Conservation (phyloP, 2,888 invertebrate species). For the Listrodromus nycthemerus region DNA sequence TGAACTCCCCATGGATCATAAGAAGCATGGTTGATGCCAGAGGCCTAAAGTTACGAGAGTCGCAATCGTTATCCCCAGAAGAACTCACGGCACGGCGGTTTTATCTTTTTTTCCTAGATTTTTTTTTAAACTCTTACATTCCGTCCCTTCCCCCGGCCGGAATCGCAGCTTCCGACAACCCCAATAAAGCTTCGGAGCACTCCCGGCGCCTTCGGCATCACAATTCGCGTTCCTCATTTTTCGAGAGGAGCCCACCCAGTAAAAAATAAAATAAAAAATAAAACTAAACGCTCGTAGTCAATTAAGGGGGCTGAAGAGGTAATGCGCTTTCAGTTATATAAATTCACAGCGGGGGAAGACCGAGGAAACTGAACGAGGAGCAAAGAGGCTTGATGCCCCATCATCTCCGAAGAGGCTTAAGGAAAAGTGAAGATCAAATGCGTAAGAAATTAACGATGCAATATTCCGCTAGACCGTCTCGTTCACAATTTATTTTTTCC, state of each 20-base stretch:
- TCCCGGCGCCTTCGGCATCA: constrained; percentile 52
- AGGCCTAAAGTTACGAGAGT: constrained; percentile 63
- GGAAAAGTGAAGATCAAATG: constrained; percentile 54
- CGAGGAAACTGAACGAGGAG: constrained; percentile 54
- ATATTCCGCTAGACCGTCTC: background rate
- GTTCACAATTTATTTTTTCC: background rate
- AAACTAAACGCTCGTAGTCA: constrained; percentile 80
- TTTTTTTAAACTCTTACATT: constrained; percentile 50
- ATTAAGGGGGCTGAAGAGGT: constrained; percentile 75
- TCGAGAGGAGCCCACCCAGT: constrained; percentile 15
- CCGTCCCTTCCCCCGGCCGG: constrained; percentile 35
- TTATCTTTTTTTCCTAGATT: constrained; percentile 50
- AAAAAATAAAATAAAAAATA: constrained; percentile 72
- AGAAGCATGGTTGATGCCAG: constrained; percentile 26
- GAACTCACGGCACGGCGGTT: constrained; percentile 46
- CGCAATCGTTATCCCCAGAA: constrained; percentile 66
- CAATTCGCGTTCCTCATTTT: constrained; percentile 54
- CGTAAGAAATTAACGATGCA: constrained; percentile 38
- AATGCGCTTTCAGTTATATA: constrained; percentile 71
- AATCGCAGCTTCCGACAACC: constrained; percentile 36
- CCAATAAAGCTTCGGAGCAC: constrained; percentile 23
- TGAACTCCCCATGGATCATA: background rate
- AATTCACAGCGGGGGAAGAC: constrained; percentile 31
- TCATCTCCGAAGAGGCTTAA: constrained; percentile 60
- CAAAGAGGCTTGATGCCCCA: constrained; percentile 61